Conservation (phyloP, 2,113 vertebrate species). For the Puntigrus tetrazona region DNA sequence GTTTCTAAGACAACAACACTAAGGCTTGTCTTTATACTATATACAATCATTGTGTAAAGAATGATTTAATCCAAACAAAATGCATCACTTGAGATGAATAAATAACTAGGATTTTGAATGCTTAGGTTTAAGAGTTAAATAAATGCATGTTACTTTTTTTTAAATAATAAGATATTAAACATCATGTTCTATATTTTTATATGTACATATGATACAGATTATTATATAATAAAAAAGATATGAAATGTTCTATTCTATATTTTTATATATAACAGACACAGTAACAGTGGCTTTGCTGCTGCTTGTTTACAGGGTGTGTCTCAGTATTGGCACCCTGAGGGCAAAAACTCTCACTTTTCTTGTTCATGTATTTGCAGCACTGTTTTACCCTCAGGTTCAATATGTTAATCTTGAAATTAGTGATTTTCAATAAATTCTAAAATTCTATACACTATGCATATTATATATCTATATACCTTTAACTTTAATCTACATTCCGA, state of each 20-base stretch:
- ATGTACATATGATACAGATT: neutral
- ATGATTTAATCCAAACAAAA: neutral
- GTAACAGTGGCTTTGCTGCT: neutral
- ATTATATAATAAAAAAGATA: neutral
- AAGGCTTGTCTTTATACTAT: neutral
- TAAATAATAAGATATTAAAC: too few relatives aligned
- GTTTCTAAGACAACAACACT: neutral
- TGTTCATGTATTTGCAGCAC: neutral
- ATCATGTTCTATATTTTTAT: neutral
- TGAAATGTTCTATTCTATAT: neutral
- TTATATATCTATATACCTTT: too few relatives aligned
- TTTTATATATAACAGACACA: neutral
- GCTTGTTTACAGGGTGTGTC: slow-evolving; percentile 26
- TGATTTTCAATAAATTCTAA: too few relatives aligned
- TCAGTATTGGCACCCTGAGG: slow-evolving; percentile 19
- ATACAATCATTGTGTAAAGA: neutral
- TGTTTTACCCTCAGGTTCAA: neutral
- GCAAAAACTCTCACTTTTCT: slow-evolving; percentile 8
- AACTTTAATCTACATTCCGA: too few relatives aligned
- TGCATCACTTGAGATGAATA: neutral
- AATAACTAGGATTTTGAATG: neutral
- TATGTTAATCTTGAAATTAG: neutral
- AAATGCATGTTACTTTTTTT: neutral
- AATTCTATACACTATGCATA: too few relatives aligned
- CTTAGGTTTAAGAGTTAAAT: neutral